Evolutionary conservation across 2,888 invertebrate genomes (phyloP).

Genomic region (Ennomos quercinarius): DNA sequence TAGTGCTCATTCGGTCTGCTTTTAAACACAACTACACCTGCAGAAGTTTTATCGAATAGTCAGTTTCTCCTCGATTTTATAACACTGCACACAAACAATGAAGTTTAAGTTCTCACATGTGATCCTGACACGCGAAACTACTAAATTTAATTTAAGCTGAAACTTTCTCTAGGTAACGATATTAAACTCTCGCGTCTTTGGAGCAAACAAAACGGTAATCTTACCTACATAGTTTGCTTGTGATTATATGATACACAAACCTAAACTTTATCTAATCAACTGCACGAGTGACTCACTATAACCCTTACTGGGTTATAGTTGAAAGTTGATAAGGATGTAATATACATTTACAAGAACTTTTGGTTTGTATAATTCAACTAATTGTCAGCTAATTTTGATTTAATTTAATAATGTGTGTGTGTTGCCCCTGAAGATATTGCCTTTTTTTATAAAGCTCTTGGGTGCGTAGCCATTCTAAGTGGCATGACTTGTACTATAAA

Average conservation of each 20-base stretch:
- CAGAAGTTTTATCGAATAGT: not conserved
- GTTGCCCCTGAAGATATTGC: too few relatives aligned
- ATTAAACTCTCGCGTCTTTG: conserved; percentile 47
- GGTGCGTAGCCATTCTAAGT: too few relatives aligned
- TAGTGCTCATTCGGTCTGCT: too few relatives aligned
- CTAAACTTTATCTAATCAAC: conserved; percentile 22
- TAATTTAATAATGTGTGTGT: too few relatives aligned
- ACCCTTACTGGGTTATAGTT: not conserved
- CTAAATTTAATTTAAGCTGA: conserved; percentile 62
- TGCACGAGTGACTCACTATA: conserved; percentile 2
- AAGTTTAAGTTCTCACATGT: conserved; percentile 36
- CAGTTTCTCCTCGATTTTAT: not conserved
- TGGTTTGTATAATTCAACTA: too few relatives aligned
- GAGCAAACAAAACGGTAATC: conserved; percentile 42
- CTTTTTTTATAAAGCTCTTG: too few relatives aligned
- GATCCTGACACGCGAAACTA: conserved; percentile 44
- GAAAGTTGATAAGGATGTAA: too few relatives aligned
- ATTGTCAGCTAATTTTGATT: too few relatives aligned
- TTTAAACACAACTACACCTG: too few relatives aligned
- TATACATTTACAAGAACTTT: conserved; percentile 39
- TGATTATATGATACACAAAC: conserved; percentile 26
- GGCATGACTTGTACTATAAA: too few relatives aligned
- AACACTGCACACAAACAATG: not conserved
- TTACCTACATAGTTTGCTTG: conserved; percentile 28
- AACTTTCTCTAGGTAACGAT: conserved; percentile 51